Percentiles rank a stretch among this genome's conserved stretches.
Conservation (phyloP, 2,113 vertebrate genomes). For the Pteronura brasiliensis region DNA sequence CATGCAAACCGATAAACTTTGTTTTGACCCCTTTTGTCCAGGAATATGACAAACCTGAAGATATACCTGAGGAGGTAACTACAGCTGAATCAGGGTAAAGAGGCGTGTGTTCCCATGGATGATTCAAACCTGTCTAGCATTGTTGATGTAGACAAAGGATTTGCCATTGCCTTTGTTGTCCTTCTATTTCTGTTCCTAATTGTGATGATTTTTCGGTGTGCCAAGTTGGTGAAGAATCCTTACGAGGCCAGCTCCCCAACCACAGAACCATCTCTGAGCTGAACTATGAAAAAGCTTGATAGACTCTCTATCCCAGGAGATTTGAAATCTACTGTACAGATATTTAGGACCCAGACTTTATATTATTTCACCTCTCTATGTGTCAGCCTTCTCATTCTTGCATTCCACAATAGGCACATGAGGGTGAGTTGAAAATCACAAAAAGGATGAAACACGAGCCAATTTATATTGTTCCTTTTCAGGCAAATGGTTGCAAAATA, state of each 20-base stretch:
- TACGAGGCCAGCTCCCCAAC: conserved; percentile 88
- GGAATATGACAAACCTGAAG: conserved; percentile 35
- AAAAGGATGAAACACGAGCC: neutral
- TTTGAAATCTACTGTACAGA: neutral
- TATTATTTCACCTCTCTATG: neutral
- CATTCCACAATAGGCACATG: neutral
- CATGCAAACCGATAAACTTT: neutral
- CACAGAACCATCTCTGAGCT: conserved; percentile 45
- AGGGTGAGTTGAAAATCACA: neutral
- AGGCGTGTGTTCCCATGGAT: conserved; percentile 80
- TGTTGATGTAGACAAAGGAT: conserved; percentile 90
- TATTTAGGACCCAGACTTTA: neutral
- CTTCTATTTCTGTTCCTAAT: conserved; percentile 89
- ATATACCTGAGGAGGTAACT: neutral
- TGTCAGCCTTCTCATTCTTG: neutral
- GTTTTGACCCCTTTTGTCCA: conserved; percentile 22
- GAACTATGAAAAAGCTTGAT: neutral
- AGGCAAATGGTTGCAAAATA: neutral
- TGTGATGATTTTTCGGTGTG: conserved; percentile 91
- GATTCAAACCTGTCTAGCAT: conserved; percentile 71
- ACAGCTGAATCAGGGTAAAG: neutral
- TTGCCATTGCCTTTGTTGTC: conserved; percentile 88
- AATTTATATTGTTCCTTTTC: neutral
- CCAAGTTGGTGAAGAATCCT: conserved; percentile 90
- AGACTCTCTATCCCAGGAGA: neutral